phyloP scores from a whole-genome alignment of 2,888 invertebrate genomes.

The Timema podura region DNA sequence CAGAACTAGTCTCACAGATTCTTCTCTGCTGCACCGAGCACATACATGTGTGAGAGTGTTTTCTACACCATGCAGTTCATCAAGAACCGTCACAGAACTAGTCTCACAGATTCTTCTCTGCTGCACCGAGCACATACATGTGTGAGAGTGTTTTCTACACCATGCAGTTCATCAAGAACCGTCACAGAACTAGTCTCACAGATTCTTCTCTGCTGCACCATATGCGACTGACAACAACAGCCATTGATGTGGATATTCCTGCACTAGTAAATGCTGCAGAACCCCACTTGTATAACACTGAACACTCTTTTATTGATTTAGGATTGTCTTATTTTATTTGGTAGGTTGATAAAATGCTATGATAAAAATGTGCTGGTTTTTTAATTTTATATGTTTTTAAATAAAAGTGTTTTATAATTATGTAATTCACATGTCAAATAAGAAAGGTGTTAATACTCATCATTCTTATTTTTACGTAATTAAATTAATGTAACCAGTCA shows the following conservation, averaged over 20 bases:
- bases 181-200: constrained; percentile 9
- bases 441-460: too few species aligned
- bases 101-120: constrained; percentile 8
- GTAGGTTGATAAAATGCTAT: neutral
- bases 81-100: constrained; percentile 19
- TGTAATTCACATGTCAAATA: too few species aligned
- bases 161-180: constrained; percentile 26
- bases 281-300: neutral
- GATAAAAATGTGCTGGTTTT: too few species aligned
- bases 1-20: constrained; percentile 7
- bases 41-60: constrained; percentile 27
- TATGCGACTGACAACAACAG: neutral
- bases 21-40: constrained; percentile 20
- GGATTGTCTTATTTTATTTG: neutral
- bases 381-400: too few species aligned
- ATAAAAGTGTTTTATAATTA: too few species aligned
- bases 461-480: too few species aligned
- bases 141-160: constrained; percentile 26
- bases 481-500: too few species aligned
- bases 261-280: neutral
- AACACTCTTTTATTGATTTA: neutral
- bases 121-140: constrained; percentile 24
- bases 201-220: constrained; percentile 9
- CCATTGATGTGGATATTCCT: constrained; percentile 1
- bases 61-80: constrained; percentile 26